Evolutionary conservation across 2,797 vertebrate species (phyloP).

Genomic region (Enteromius thamalakanensis): DNA sequence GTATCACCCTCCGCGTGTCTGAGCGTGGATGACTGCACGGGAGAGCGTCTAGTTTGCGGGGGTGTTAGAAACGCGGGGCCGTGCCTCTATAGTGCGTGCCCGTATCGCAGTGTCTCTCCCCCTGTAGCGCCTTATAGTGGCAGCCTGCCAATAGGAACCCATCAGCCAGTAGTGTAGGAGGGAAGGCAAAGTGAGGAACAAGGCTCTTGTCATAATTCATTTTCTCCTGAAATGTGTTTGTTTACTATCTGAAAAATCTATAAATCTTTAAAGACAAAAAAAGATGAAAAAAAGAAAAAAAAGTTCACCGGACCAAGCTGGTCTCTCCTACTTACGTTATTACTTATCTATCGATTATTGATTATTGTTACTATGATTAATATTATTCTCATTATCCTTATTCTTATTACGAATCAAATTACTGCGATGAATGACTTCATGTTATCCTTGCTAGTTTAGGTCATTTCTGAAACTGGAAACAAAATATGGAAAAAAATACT

Average conservation of each 20-base stretch:
- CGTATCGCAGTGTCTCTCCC: slow-evolving; percentile 78
- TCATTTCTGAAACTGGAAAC: slow-evolving; percentile 98
- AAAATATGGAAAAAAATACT: slow-evolving; percentile 82
- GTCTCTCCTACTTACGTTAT: slow-evolving; percentile 96
- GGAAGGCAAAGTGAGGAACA: slow-evolving; percentile 93
- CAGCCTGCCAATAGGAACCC: slow-evolving; percentile 85
- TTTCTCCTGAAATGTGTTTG: slow-evolving; percentile 97
- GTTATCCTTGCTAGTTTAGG: slow-evolving; percentile 99
- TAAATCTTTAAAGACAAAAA: slow-evolving; percentile 85
- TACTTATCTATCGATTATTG: slow-evolving; percentile 84
- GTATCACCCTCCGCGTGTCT: slow-evolving; percentile 57
- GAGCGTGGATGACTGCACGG: slow-evolving; percentile 47
- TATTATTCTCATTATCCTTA: slow-evolving; percentile 88
- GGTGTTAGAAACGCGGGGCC: slow-evolving; percentile 79
- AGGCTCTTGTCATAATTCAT: slow-evolving; percentile 93
- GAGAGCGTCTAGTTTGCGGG: slow-evolving; percentile 62
- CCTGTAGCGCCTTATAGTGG: slow-evolving; percentile 92
- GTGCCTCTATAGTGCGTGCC: slow-evolving; percentile 76
- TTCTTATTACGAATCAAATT: slow-evolving; percentile 89
- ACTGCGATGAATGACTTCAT: slow-evolving; percentile 99
- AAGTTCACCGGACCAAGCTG: slow-evolving; percentile 92
- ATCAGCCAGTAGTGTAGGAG: slow-evolving; percentile 86
- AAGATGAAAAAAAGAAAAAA: slow-evolving; percentile 65
- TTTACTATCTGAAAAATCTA: slow-evolving; percentile 94
- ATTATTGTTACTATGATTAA: slow-evolving; percentile 86